Base-by-base conservation (phyloP, 2,113 vertebrate species). In the Oenanthe melanoleuca region DNA sequence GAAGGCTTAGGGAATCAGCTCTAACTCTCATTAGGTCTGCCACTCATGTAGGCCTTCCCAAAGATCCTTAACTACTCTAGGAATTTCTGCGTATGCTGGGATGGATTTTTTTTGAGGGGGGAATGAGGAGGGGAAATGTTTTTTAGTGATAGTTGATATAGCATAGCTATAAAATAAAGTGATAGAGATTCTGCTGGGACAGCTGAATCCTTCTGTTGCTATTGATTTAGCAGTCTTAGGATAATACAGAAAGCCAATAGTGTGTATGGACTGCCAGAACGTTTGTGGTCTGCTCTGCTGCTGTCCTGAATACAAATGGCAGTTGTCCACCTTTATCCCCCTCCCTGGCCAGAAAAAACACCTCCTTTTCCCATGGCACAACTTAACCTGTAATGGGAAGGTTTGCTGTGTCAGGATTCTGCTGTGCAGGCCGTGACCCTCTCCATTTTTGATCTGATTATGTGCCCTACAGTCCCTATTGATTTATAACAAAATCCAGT, bases 111-210 rank as follows among this genome's bases (percentile, higher is more conserved):
- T 8, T 50, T 34, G 37, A 4, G 5, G 6, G 14, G 5, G 4
- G 23, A 49, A 1, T 3, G 22, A 16, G 9, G 8, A 15, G 3
- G 1, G 1, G 4, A 4, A 5, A 8, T 42, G 14, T 9, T 15
- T 26, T 69, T 49, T 34, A 40, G 12, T 33, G 57, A 4, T 56
- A 22, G 40, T 10, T 78, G 59, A 21, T 74, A 5, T 0, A 73
- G 33, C 14, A 20, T 26, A 47, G 34, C 74, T 80, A 15, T 63
- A 34, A 67, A 72, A 53, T 3, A 16, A 21, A 84, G 40, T 5
- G 2, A n/a, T 5, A 28, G 38, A 47, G 16, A 2, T 61, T 20
- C 22, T 75, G 22, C 38, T 82, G 64, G 63, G 21, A 34, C 38
- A 73, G 55, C 33, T 60, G 63, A 85, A 64, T 88, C 37, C 49